Base-by-base conservation (phyloP, 2,113 vertebrate species). In the Pterophyllum scalare region DNA sequence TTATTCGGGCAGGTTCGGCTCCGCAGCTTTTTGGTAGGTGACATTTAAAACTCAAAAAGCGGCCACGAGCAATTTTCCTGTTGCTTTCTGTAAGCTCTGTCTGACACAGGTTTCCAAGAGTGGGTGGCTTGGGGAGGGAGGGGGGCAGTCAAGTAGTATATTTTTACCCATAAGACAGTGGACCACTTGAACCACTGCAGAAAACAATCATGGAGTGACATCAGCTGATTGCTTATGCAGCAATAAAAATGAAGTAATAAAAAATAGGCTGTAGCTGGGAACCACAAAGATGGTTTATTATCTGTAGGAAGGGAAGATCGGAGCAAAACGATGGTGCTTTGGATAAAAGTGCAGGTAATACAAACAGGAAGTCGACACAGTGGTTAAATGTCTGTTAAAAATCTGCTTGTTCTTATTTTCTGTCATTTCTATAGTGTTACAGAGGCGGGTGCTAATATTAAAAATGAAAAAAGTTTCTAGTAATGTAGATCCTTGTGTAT, bases 41-140 rank as follows among this genome's bases (percentile, higher is more conserved):
- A 78, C 56, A 28, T 78, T 81, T 57, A 31, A 57, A 79, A 40
- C 24, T 49, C 62, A n/a, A 7, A 4, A 28, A 35, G 75, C 11
- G 24, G 59, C 62, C 79, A 77, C 57, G 24, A 46, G 43, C n/a
- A 22, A 77, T 75, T 54, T 78, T 57, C 70, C 75, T 22, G 7
- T 22, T 2, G 52, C 46, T 67, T 15, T 33, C 10, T 61, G 28
- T 82, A 75, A 86, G 62, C 79, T 46, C 24, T 3, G 7, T 22
- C 38, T 54, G 12, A 62, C 59, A 58, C 58, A 59, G 40, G 17
- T 58, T 83, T 11, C 65, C 65, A 72, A n/a, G 15, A 46, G 15
- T 70, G 43, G 28, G 24, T 49, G 6, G 46, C 40, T 70, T 24
- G 6, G 43, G 6, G 8, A 35, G 19, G 61, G 40, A 7, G 38